Base-by-base conservation (phyloP, 2,888 invertebrate species). In the Homarus gammarus region DNA sequence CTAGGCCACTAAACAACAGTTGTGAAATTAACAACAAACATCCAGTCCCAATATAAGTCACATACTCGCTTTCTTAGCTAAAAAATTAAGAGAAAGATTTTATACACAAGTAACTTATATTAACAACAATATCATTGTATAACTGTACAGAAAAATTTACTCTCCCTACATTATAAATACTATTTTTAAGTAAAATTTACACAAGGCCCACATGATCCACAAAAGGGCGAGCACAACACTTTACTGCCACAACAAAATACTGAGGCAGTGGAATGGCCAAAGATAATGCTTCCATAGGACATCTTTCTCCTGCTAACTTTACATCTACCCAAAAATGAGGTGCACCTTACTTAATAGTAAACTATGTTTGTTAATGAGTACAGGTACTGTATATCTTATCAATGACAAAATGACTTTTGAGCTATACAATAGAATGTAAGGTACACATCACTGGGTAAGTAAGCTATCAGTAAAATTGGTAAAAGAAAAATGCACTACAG, bases 131-230 rank as follows among this genome's bases (percentile, higher is more conserved):
- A 3, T 79, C 40, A n/a, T 51, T 31, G n/a, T 79, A 79, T n/a
- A 56, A 79, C 56, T 56, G 3, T 79, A 56, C 56, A 79, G 33
- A 51, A 79, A 12, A 79, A 56, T 10, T 56, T 31, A 33, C 51
- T 56, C 38, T 79, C 40, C 36, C 51, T 56, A 79, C 56, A 31
- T 56, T 79, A 79, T 79, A 79, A 79, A 79, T 79, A 79, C n/a
- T 79, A n/a, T n/a, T n/a, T n/a, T n/a, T n/a, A 79, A 56, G 40
- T 33, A 79, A 56, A 79, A 79, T 79, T 18, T 79, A 79, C 56
- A 79, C 3, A 36, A 56, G 78, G 78, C 78, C 78, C 78, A 79
- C 78, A 79, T 56, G 51, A 79, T 33, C 36, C 56, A 15, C 15
- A 33, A 33, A 15, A 79, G 56, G 78, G 51, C 36, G 22, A 33